Evolutionary conservation across 2,797 vertebrate species (phyloP).

Genomic region (Brachyalestes nurse): DNA sequence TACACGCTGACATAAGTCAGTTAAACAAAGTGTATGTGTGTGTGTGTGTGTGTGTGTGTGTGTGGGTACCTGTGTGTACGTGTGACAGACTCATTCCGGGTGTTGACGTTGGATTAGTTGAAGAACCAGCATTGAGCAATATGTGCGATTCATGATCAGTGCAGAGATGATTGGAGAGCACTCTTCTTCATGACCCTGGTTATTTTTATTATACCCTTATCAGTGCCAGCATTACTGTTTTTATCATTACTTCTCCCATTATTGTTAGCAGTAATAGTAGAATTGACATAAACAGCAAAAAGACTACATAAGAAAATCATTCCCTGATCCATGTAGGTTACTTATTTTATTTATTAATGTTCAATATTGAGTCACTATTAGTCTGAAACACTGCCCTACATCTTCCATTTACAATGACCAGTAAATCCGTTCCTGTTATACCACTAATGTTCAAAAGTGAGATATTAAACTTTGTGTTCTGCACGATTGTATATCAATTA

Average conservation of each 20-base stretch:
- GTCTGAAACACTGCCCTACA: too few relatives aligned
- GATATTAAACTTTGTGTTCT: too few relatives aligned
- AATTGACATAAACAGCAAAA: too few relatives aligned
- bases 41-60: not conserved
- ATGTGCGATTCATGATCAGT: not conserved
- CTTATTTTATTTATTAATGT: too few relatives aligned
- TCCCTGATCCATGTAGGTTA: too few relatives aligned
- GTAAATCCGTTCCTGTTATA: too few relatives aligned
- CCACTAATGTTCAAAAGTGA: too few relatives aligned
- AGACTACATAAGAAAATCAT: too few relatives aligned
- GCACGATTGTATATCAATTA: too few relatives aligned
- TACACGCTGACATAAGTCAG: conserved; percentile 18
- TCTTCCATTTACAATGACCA: too few relatives aligned
- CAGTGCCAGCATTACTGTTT: not conserved
- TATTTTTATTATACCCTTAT: not conserved
- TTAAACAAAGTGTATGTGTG: conserved; percentile 11
- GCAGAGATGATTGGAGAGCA: not conserved
- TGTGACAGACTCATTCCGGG: not conserved
- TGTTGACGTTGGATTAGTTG: conserved; percentile 20
- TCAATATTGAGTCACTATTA: too few relatives aligned
- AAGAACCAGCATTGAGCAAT: conserved; percentile 28
- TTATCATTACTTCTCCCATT: not conserved
- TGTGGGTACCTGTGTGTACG: not conserved
- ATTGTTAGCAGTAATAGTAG: not conserved
- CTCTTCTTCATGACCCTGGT: not conserved